These are phyloP conservation scores for Drosophila rellima DNA, from an alignment of 2,888 invertebrate genomes.

Conservation along the genomic window DNA sequence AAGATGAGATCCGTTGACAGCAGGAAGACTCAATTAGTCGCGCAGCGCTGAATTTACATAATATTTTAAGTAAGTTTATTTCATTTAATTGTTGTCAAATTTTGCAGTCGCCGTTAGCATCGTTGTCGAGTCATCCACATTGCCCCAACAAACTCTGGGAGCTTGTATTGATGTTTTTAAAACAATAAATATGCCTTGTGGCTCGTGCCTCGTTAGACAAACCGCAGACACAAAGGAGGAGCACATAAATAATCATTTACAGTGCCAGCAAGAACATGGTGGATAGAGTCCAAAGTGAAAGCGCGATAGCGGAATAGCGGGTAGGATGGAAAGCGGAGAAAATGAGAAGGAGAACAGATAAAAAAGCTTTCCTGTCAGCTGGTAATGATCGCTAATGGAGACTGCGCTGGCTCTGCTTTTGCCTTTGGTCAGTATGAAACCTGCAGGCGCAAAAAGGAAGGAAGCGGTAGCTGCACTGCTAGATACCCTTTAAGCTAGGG, in stretches of 20 bases:
- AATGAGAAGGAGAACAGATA: background rate
- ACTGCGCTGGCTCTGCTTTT: conserved; percentile 13
- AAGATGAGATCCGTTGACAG: conserved; percentile 40
- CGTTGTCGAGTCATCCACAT: conserved; percentile 17
- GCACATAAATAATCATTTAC: conserved; percentile 73
- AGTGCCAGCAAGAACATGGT: conserved; percentile 13
- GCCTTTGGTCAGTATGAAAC: conserved; percentile 20
- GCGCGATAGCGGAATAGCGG: background rate
- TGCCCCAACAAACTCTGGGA: background rate
- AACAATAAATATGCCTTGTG: conserved; percentile 70
- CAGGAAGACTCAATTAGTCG: conserved; percentile 72
- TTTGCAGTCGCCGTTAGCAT: conserved; percentile 4
- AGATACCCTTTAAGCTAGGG: background rate
- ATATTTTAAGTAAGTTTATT: conserved; percentile 69
- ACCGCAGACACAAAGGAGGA: conserved; percentile 62
- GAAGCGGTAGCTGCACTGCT: background rate
- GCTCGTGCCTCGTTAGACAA: conserved; percentile 65
- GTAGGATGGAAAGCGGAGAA: background rate
- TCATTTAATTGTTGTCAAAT: conserved; percentile 68
- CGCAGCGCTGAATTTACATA: conserved; percentile 71
- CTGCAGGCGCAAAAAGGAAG: background rate
- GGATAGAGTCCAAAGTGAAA: background rate
- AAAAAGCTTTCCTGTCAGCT: conserved; percentile 14
- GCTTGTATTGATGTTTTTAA: conserved; percentile 34
- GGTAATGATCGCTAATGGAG: conserved; percentile 63